These are phyloP conservation scores for Chitala chitala DNA, from an alignment of 2,113 vertebrate genomes.

Conservation along the genomic window DNA sequence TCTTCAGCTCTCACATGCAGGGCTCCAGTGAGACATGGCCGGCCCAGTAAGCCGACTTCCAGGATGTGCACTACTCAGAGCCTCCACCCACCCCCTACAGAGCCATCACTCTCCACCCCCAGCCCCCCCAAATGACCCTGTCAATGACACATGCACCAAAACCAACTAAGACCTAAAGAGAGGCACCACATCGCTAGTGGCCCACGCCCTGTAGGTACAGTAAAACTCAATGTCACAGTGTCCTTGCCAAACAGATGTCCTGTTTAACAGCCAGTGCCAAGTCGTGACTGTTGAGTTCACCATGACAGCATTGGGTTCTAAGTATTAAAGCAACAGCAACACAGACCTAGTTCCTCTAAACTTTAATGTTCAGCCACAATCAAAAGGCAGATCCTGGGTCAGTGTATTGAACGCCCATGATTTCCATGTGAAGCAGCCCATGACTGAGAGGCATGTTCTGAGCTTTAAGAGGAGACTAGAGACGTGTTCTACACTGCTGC, in stretches of 20 bases:
- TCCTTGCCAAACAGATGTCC: constrained; percentile 14
- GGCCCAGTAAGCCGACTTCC: neutral
- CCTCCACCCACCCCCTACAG: neutral
- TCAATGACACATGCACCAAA: neutral
- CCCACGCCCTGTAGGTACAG: neutral
- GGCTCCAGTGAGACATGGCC: neutral
- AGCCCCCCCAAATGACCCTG: neutral
- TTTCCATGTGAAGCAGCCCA: constrained; percentile 54
- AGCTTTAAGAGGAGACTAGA: neutral
- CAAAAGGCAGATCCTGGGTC: constrained; percentile 39
- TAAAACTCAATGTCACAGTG: neutral
- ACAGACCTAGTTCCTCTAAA: constrained; percentile 29
- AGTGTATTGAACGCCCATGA: constrained; percentile 54
- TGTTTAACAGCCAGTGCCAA: neutral
- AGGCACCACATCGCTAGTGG: neutral
- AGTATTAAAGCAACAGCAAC: constrained; percentile 35
- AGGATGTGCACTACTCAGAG: neutral
- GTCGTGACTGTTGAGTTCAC: constrained; percentile 5
- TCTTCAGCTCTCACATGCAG: neutral
- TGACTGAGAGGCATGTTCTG: constrained; percentile 9
- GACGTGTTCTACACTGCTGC: constrained; percentile 17
- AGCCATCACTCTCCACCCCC: neutral
- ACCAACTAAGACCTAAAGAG: neutral
- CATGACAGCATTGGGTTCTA: constrained; percentile 28
- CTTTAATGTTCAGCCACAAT: constrained; percentile 50